Evolutionary conservation across 2,888 invertebrate species (phyloP).

Genomic region (Euspilapteryx auroguttella): DNA sequence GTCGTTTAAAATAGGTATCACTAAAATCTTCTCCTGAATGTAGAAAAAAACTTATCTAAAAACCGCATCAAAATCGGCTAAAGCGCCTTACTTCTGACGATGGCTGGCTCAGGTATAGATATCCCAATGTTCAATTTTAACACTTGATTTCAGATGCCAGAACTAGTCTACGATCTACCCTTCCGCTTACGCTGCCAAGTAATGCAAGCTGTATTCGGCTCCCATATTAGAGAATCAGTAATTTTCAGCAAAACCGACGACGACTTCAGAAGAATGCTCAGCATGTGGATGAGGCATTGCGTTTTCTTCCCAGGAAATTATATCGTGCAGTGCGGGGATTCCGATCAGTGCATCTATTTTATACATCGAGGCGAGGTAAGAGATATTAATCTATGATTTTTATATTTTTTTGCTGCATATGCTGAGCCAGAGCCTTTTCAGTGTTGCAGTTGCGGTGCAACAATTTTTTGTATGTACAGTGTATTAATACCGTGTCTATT

Average conservation of each 20-base stretch:
- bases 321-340: conserved; percentile 57
- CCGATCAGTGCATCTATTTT: conserved; percentile 58
- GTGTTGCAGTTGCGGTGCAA: no score
- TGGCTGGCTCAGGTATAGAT: no score
- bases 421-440: no score
- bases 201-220: conserved; percentile 51
- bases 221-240: conserved; percentile 44
- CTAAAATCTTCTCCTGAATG: no score
- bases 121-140: conserved; percentile 1
- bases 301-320: conserved; percentile 60
- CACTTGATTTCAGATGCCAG: conserved; percentile 40
- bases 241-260: conserved; percentile 50
- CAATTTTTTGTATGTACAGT: no score
- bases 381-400: not conserved
- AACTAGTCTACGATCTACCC: conserved; percentile 32
- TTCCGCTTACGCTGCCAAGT: conserved; percentile 45
- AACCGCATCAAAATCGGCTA: no score
- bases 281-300: conserved; percentile 46
- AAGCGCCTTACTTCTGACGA: no score
- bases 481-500: no score
- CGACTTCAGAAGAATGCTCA: conserved; percentile 48
- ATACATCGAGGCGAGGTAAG: conserved; percentile 56
- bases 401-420: no score
- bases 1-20: no score
- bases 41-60: no score